Conservation (phyloP, 2,797 vertebrate species). For the Acanthis flammea region DNA sequence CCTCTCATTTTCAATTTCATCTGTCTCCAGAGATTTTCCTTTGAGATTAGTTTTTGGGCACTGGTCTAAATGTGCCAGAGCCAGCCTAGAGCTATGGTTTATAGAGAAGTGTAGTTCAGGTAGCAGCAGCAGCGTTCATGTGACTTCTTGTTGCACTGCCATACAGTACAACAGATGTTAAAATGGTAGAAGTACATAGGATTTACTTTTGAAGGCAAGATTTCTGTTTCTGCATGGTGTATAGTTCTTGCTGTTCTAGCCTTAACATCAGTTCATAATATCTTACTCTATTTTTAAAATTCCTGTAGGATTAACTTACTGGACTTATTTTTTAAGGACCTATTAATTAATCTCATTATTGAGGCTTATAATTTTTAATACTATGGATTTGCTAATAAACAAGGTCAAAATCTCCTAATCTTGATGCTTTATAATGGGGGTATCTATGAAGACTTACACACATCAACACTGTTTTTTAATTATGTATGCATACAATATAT, state of each 20-base stretch:
- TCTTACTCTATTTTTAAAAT: background rate
- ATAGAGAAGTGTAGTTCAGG: background rate
- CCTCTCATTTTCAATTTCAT: background rate
- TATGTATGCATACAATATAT: background rate
- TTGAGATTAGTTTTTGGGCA: background rate
- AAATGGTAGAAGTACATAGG: background rate
- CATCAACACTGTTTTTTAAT: background rate
- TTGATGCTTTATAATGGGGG: background rate
- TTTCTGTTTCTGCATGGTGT: background rate
- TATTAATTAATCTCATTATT: background rate
- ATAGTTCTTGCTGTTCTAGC: background rate
- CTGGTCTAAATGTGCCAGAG: background rate
- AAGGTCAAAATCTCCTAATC: background rate
- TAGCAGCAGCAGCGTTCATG: background rate
- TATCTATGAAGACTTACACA: background rate
- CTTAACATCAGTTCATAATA: background rate
- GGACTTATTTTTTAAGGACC: background rate
- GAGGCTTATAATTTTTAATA: background rate
- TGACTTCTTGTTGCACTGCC: background rate
- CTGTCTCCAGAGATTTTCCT: background rate
- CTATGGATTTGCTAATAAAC: background rate
- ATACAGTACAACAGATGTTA: background rate
- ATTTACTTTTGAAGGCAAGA: background rate
- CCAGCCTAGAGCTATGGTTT: background rate
- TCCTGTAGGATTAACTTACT: background rate